A percentile compares a stretch with the other conserved stretches of the same genome.
phyloP scores from a whole-genome alignment of 2,888 invertebrate genomes.

The Rhodophaea formosa region DNA sequence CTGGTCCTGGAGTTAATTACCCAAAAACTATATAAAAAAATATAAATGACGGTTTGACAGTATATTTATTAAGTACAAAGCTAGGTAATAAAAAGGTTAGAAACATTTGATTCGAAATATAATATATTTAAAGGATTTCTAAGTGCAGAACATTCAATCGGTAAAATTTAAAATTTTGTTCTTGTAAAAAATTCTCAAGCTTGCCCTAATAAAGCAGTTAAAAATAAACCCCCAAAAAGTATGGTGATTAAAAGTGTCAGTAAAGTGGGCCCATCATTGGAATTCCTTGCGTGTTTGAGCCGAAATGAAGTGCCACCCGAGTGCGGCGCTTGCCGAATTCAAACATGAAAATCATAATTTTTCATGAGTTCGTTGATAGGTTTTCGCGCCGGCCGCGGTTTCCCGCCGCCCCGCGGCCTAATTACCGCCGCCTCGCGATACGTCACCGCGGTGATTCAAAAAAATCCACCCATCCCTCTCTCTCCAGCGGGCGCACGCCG shows the following conservation, averaged over 20 bases:
- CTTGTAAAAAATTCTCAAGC: neutral
- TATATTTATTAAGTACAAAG: too few species aligned
- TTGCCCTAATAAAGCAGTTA: conserved; percentile 20
- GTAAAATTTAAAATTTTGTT: neutral
- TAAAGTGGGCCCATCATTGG: conserved; percentile 39
- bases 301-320: conserved; percentile 66
- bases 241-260: conserved; percentile 44
- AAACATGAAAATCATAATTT: conserved; percentile 78
- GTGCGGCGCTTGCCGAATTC: conserved; percentile 44
- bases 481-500: conserved; percentile 45
- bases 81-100: too few species aligned
- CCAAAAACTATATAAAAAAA: too few species aligned
- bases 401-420: conserved; percentile 80
- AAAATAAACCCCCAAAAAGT: conserved; percentile 32
- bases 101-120: too few species aligned
- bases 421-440: conserved; percentile 77
- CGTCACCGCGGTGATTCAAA: conserved; percentile 78
- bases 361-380: conserved; percentile 81
- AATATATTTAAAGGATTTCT: too few species aligned
- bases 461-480: conserved; percentile 76
- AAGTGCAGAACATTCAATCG: too few species aligned
- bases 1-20: too few species aligned
- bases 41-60: too few species aligned
- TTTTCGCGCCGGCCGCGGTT: conserved; percentile 78
- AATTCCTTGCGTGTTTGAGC: conserved; percentile 58